Evolutionary conservation across 53 echinoderm and acorn worm genomes (phyloP).

Genomic region (Holothuria leucospilota): DNA sequence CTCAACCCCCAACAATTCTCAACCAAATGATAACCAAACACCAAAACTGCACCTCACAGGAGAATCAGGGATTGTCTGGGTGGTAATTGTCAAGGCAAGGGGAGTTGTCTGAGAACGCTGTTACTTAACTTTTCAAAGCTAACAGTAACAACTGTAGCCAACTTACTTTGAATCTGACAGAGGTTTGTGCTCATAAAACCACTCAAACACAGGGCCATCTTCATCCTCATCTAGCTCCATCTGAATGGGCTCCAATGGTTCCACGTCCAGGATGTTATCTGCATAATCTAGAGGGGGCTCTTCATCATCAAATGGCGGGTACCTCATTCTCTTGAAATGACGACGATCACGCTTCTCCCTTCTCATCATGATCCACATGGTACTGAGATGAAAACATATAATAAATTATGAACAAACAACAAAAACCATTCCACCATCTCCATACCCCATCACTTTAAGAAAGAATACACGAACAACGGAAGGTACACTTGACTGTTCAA

Average conservation of each 20-base stretch:
- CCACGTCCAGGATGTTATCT: constrained; percentile 97
- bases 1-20: too few relatives aligned
- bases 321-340: constrained; percentile 99
- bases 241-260: constrained; percentile 96
- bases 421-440: too few relatives aligned
- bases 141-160: too few relatives aligned
- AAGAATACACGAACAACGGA: too few relatives aligned
- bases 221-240: constrained; percentile 98
- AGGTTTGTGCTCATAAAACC: constrained; percentile 99
- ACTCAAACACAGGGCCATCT: constrained; percentile 92
- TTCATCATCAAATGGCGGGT: constrained; percentile 98
- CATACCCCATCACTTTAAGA: too few relatives aligned
- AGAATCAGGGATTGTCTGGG: too few relatives aligned
- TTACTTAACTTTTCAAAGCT: not conserved
- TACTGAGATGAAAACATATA: constrained; percentile 32
- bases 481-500: too few relatives aligned
- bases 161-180: constrained; percentile 88
- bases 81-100: too few relatives aligned
- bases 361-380: constrained; percentile 99
- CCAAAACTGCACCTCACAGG: too few relatives aligned
- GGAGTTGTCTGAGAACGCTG: too few relatives aligned
- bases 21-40: too few relatives aligned
- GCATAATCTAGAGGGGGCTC: constrained; percentile 99
- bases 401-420: too few relatives aligned
- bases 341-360: constrained; percentile 99